Base-by-base conservation (phyloP, 2,113 vertebrate genomes). In the Dissostichus mawsoni region DNA sequence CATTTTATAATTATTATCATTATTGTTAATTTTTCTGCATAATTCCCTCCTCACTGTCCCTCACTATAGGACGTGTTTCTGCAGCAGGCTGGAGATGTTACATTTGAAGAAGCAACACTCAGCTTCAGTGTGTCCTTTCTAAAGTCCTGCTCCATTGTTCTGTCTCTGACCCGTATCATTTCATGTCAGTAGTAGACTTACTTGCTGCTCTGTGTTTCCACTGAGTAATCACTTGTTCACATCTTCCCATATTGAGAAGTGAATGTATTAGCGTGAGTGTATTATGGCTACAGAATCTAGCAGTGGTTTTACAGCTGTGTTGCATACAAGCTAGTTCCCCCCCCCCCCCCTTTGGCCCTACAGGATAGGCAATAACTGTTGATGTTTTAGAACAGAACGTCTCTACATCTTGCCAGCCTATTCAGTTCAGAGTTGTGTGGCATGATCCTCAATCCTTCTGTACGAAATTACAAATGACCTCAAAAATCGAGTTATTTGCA, bases 101-200 rank as follows among this genome's bases (percentile, higher is more conserved):
- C 20, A 68, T 59, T 64, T 52, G 61, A 36, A 80, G 61, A 82
- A 65, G 65, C 29, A 47, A 76, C 68, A 81, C 45, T 44, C 47
- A 41, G 55, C 64, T 68, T 51, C 33, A 67, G 7, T 65, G 55
- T 78, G 77, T 79, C 71, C 81, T 81, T 70, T 13, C 23, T 36
- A 16, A 61, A 61, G 56, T 79, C 66, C 59, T 74, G 59, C 55
- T 41, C 56, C 66, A 76, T 74, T 74, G 53, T 50, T 78, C 76
- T 72, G 56, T 71, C 55, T 85, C 65, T 81, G 68, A 84, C 63
- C 69, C 67, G 29, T 62, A 80, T 71, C 16, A 66, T 70, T 78
- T 65, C 48, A 20, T 17, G 50, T 83, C 5, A 3, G 63, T 63
- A 65, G 57, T 73, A 75, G 52, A 61, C 29, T 51, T 33, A 41